Base-by-base conservation (phyloP, 2,888 invertebrate genomes). In the Meteorus colon region DNA sequence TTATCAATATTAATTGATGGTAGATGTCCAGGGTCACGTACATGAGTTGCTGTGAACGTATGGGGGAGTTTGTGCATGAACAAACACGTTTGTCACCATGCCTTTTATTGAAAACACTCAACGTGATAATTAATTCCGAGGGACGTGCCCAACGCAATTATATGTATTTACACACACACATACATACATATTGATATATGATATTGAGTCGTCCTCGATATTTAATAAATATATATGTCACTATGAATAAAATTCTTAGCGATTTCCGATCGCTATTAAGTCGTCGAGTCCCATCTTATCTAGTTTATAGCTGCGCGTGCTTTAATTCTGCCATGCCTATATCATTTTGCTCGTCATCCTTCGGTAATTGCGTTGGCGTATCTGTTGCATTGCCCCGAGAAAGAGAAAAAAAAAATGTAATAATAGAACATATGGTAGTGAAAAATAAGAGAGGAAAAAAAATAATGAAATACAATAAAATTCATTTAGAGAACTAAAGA, bases 61-160 rank as follows among this genome's bases (percentile, higher is more conserved):
- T 73, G 62, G 67, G 78, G 74, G 76, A 79, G 76, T 55, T 55
- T 24, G 24, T 55, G 55, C n/a, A 19, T 24, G 55, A 1, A 55
- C 55, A 55, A 55, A 55, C 55, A 72, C 74, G 73, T 67, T 76
- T 77, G 75, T 62, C 75, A 70, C 79, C 63, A 79, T 76, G 72
- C 78, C 78, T 80, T 55, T 55, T 80, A 73, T 76, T 79, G 73
- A 80, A 79, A 75, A 75, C 77, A 76, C 73, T 55, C 55, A 24
- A 66, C 66, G 67, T 75, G 77, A 78, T 79, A 81, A 81, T 81
- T 77, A 81, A 81, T 81, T 81, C 81, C 74, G 79, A 80, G 80
- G 79, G 79, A 80, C 80, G 78, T 74, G 71, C 72, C 72, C 74
- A 73, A 78, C 75, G 74, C 79, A 75, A 65, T 75, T 75, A 67